phyloP scores from a whole-genome alignment of 2,113 vertebrate species.

The Phodopus roborovskii region DNA sequence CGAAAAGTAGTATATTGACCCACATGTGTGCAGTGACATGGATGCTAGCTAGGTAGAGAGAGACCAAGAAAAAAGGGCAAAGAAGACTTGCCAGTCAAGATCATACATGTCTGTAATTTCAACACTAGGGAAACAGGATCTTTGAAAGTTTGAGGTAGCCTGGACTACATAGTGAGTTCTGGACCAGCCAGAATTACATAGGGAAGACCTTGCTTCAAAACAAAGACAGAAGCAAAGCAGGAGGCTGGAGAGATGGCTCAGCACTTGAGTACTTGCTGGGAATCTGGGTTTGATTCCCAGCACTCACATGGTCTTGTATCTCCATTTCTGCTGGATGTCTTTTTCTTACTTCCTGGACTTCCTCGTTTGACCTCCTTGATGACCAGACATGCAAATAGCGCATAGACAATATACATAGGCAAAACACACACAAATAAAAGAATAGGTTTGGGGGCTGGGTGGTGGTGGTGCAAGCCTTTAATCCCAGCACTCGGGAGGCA shows the following conservation, averaged over 20 bases:
- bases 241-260: not conserved
- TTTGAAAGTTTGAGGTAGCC: not conserved
- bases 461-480: no score
- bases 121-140: not conserved
- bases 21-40: accelerated
- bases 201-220: not conserved
- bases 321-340: not conserved
- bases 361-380: no score
- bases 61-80: not conserved
- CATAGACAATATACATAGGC: not conserved
- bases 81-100: not conserved
- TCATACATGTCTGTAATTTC: not conserved
- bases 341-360: not conserved
- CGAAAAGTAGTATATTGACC: no score
- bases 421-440: not conserved
- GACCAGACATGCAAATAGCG: not conserved
- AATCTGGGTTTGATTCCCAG: no score
- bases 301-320: not conserved
- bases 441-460: not conserved
- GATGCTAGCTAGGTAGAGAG: not conserved
- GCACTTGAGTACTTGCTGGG: not conserved
- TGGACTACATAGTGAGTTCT: not conserved
- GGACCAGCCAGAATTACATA: not conserved
- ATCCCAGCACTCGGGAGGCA: no score
- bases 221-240: not conserved